Percentiles rank a stretch among this genome's conserved stretches.
phyloP scores from a whole-genome alignment of 2,797 vertebrate genomes.

The Crocodylus rhombifer region DNA sequence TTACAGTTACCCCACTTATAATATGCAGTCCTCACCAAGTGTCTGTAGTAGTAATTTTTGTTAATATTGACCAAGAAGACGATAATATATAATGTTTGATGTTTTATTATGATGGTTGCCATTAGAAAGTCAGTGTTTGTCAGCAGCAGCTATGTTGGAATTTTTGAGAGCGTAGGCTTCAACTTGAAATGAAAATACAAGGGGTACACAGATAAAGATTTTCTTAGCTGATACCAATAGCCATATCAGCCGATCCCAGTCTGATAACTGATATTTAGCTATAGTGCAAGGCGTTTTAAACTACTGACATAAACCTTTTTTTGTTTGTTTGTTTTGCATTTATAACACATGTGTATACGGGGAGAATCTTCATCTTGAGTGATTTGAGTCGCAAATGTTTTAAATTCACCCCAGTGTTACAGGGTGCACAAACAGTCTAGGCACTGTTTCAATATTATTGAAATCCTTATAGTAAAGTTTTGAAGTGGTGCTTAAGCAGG shows the following conservation, averaged over 20 bases:
- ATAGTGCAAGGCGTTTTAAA: no score
- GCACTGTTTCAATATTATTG: not conserved
- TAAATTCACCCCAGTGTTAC: not conserved
- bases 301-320: not conserved
- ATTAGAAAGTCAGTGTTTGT: not conserved
- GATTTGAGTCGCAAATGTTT: not conserved
- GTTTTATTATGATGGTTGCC: not conserved
- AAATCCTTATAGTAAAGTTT: not conserved
- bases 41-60: not conserved
- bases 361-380: no score
- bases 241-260: no score
- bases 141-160: not conserved
- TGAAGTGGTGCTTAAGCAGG: fast-evolving
- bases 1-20: not conserved
- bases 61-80: not conserved
- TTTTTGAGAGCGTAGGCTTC: not conserved
- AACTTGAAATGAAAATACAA: not conserved
- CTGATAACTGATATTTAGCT: no score
- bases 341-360: no score
- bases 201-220: no score
- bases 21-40: not conserved
- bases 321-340: not conserved
- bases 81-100: not conserved
- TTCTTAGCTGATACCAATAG: no score
- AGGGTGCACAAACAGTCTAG: not conserved